These are phyloP conservation scores for Bathybates hornii DNA, from an alignment of 2,113 vertebrate genomes.

Conservation along the genomic window DNA sequence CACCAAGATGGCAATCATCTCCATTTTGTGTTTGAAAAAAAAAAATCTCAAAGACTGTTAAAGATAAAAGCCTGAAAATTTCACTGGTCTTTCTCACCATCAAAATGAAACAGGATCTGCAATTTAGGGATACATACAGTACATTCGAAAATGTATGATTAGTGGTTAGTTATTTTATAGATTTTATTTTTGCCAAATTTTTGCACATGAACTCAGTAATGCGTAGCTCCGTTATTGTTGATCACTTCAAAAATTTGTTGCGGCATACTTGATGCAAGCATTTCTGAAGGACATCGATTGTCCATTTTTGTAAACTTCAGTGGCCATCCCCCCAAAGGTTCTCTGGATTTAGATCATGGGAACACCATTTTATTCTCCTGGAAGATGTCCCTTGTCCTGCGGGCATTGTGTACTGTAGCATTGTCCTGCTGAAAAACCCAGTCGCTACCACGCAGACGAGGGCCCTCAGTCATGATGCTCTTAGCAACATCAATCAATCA, in stretches of 20 bases:
- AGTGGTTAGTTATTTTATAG: background rate
- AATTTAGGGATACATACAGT: background rate
- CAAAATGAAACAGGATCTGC: background rate
- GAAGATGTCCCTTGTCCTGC: background rate
- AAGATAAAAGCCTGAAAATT: background rate
- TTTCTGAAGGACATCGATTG: background rate
- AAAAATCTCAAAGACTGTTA: background rate
- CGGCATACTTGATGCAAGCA: background rate
- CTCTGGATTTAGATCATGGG: background rate
- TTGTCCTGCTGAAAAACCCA: background rate
- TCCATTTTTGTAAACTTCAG: background rate
- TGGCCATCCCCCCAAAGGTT: background rate
- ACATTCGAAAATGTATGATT: background rate
- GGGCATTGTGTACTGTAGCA: background rate
- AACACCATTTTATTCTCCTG: background rate
- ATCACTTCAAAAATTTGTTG: background rate
- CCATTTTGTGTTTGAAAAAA: background rate
- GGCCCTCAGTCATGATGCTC: background rate
- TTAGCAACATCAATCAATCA: background rate
- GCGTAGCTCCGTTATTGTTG: fast-evolving
- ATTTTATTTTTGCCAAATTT: background rate
- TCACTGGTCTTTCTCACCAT: background rate
- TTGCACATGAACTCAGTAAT: background rate
- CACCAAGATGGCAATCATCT: background rate
- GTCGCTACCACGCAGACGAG: background rate